Evolutionary conservation across 2,888 invertebrate species (phyloP), one percentile per base, ranked within the genome.

Genomic region (Lasioglossum calceatum): DNA sequence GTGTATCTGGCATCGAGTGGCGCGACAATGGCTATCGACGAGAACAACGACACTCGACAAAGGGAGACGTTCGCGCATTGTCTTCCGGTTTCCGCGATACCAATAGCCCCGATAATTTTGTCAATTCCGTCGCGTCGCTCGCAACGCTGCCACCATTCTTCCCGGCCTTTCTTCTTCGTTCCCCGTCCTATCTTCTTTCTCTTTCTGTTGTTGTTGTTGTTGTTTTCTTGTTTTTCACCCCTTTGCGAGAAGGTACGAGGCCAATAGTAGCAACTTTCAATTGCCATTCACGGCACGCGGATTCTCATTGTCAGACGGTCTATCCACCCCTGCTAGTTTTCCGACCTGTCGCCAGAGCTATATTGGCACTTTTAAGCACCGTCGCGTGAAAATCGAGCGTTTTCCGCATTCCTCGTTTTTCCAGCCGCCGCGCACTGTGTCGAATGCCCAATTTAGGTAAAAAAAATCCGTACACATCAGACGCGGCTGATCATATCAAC

Each of bases 61-160:
- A 87, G 81, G 74, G 58, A 84, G 70, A 73, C 81, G 84, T 81
- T 70, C 27, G 42, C 47, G 70, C 70, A 86, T 87, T 86, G 87
- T 87, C 47, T 86, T 64, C 70, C 61, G 42, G 32, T 27, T 79
- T 77, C 70, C 79, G 47, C 47, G 74, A 75, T 81, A 79, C 47
- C 73, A 36, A 50, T 50, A 12, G 50, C 50, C 36, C 50, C 50
- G 73, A 74, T 74, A 74, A 74, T 74, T 74, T 74, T 36, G 73
- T 74, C 73, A 74, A 74, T 74, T 74, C 36, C 50, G 73, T 74
- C 36, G 67, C 67, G 67, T 67, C 67, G 67, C 73, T 50, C 27
- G 50, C 50, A 74, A 47, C 73, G 50, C 23, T 67, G 67, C 73
- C 64, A 10, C 32, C 73, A 32, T 32, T 73, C 47, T 73, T 32